These are phyloP conservation scores for Muntiacus reevesi DNA, from an alignment of 2,113 vertebrate species.

Conservation along the genomic window DNA sequence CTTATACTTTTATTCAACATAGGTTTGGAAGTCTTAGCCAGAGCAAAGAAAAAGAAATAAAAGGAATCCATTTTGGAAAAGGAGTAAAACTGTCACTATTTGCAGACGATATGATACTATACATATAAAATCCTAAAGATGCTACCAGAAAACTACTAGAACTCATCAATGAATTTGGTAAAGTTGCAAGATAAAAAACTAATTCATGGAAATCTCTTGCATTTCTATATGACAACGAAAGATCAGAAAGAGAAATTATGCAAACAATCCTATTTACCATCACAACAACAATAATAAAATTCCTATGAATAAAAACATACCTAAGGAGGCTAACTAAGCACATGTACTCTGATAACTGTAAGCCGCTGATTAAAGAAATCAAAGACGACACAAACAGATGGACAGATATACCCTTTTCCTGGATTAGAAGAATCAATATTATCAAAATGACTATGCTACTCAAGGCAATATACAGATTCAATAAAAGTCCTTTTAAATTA, in stretches of 20 bases:
- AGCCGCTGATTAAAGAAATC: neutral
- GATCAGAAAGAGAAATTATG: neutral
- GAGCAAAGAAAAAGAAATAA: neutral
- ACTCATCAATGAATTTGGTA: neutral
- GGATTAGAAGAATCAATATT: neutral
- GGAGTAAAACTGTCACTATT: neutral
- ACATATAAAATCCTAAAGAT: neutral
- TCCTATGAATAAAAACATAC: neutral
- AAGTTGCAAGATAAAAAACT: neutral
- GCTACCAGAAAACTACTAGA: neutral
- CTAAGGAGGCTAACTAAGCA: neutral
- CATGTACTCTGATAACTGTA: neutral
- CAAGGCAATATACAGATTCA: neutral
- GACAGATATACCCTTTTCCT: neutral
- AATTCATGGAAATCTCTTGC: neutral
- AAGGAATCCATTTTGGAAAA: neutral
- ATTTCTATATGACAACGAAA: neutral
- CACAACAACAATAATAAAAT: neutral
- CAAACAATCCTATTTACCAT: neutral
- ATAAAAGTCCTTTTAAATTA: neutral
- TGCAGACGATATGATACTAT: neutral
- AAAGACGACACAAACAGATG: neutral
- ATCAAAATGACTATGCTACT: neutral
- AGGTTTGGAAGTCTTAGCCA: neutral
- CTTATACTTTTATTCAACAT: neutral